Percentiles rank a stretch among this genome's conserved stretches.
These are phyloP conservation scores for Callosobruchus maculatus DNA, from an alignment of 2,888 invertebrate species.

Conservation along the genomic window DNA sequence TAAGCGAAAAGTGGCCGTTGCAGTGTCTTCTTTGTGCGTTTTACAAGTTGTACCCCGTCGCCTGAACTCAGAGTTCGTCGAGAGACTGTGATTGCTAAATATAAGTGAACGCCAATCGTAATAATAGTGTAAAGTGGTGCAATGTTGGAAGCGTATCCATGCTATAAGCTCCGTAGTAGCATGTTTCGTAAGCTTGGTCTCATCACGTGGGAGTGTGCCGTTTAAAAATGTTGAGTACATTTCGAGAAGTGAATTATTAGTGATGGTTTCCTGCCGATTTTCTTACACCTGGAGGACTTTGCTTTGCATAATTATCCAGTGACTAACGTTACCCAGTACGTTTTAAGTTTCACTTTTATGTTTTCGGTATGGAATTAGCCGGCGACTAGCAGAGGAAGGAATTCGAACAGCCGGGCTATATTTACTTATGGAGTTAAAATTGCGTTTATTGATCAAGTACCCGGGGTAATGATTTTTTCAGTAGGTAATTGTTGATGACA, in stretches of 20 bases:
- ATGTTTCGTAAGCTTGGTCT: constrained; percentile 43
- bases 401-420: constrained; percentile 15
- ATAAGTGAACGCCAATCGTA: constrained; percentile 21
- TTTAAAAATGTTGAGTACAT: constrained; percentile 18
- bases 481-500: constrained; percentile 27
- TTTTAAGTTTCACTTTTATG: constrained; percentile 18
- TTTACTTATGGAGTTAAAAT: constrained; percentile 24
- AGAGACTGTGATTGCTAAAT: constrained; percentile 13
- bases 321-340: not conserved
- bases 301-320: not conserved
- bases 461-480: constrained; percentile 22
- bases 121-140: constrained; percentile 45
- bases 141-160: constrained; percentile 46
- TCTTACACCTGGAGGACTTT: constrained; percentile 4
- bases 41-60: constrained; percentile 1
- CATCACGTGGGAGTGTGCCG: constrained; percentile 42
- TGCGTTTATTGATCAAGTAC: constrained; percentile 29
- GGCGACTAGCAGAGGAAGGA: constrained; percentile 32
- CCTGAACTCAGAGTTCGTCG: not conserved
- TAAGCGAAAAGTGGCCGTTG: constrained; percentile 29
- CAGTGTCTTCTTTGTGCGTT: constrained; percentile 3
- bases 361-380: constrained; percentile 38
- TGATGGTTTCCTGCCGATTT: constrained; percentile 2
- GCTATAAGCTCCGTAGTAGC: constrained; percentile 32
- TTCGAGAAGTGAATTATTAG: not conserved